phyloP scores from a whole-genome alignment of 2,113 vertebrate genomes.

The Malurus melanocephalus region DNA sequence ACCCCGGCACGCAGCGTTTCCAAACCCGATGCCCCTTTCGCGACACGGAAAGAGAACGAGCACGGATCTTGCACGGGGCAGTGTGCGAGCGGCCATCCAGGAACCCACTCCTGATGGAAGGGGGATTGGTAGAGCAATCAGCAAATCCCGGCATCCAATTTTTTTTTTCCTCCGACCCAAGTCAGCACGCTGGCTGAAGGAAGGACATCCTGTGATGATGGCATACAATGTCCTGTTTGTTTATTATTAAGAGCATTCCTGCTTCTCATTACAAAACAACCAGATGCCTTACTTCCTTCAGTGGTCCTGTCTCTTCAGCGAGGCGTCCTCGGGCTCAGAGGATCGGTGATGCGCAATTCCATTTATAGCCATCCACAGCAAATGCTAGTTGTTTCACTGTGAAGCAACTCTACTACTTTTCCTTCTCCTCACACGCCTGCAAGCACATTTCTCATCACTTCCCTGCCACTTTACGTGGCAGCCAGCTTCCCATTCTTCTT shows the following conservation, averaged over 20 bases:
- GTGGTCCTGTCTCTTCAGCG: conserved; percentile 66
- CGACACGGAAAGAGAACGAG: background rate
- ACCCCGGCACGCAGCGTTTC: background rate
- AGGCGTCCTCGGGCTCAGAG: conserved; percentile 65
- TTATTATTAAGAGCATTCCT: conserved; percentile 85
- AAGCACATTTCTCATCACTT: conserved; percentile 15
- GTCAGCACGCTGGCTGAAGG: conserved; percentile 75
- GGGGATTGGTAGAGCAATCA: conserved; percentile 29
- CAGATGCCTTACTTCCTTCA: conserved; percentile 80
- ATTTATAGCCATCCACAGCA: conserved; percentile 62
- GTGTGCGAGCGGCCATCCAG: background rate
- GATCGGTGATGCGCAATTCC: conserved; percentile 66
- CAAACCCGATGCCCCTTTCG: background rate
- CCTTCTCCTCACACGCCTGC: conserved; percentile 33
- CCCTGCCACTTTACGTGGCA: background rate
- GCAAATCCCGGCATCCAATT: background rate
- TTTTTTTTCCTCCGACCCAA: conserved; percentile 46
- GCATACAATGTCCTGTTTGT: conserved; percentile 87
- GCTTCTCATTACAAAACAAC: conserved; percentile 84
- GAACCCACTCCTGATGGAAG: background rate
- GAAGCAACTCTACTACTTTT: conserved; percentile 44
- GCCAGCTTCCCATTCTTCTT: conserved; percentile 46
- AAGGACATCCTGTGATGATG: conserved; percentile 91
- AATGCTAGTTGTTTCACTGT: background rate
- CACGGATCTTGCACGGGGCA: background rate